Conservation (phyloP, 2,113 vertebrate species). For the Eolophus roseicapilla region DNA sequence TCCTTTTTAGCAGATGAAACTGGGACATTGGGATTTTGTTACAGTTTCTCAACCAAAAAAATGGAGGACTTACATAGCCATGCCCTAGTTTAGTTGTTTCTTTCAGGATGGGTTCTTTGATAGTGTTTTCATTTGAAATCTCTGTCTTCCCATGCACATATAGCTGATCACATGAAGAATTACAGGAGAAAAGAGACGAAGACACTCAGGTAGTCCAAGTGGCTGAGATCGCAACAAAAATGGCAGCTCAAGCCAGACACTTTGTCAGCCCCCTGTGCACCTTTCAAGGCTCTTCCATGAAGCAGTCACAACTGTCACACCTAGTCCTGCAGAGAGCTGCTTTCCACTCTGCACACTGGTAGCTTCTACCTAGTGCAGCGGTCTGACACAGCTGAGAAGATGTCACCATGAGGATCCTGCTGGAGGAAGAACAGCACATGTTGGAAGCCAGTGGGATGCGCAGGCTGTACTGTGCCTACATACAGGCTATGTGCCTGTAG, state of each 20-base stretch:
- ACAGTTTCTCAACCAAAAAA: not conserved
- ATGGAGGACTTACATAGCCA: not conserved
- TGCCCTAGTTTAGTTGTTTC: not conserved
- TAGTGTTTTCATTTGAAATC: not conserved
- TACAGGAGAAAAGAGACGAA: not conserved
- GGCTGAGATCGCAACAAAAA: not conserved
- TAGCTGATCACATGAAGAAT: not conserved
- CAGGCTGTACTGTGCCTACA: not conserved
- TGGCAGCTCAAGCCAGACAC: not conserved
- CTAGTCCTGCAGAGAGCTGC: not conserved
- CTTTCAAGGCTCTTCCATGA: not conserved
- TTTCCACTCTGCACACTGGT: accelerated
- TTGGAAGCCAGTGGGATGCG: not conserved
- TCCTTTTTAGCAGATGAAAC: not conserved
- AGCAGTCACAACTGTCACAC: not conserved
- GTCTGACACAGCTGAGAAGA: not conserved
- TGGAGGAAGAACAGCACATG: not conserved
- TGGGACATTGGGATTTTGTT: not conserved
- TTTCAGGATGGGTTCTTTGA: not conserved
- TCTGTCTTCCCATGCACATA: not conserved
- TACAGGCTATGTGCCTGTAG: accelerated
- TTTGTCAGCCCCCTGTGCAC: not conserved
- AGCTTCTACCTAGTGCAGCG: not conserved
- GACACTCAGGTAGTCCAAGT: not conserved
- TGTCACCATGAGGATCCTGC: not conserved